A percentile compares a stretch with the other conserved stretches of the same genome.
Conservation (phyloP, 2,797 vertebrate genomes). For the Esox masquinongy region DNA sequence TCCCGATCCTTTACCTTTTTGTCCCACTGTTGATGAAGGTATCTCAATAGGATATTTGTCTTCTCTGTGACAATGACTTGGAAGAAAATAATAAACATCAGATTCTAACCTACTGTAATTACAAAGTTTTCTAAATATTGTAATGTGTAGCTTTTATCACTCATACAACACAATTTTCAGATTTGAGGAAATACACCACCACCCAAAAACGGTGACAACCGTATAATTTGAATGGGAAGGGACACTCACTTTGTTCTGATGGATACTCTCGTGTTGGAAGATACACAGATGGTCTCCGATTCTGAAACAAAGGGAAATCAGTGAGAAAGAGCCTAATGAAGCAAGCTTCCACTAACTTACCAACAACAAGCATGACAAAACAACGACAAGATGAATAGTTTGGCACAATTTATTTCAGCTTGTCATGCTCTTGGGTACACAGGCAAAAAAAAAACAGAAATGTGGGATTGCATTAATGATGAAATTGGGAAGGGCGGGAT, state of each 20-base stretch:
- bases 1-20: conserved; percentile 83
- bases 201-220: neutral
- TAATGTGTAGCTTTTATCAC: neutral
- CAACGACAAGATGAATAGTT: neutral
- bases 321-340: neutral
- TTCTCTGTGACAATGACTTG: conserved; percentile 97
- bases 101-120: neutral
- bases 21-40: conserved; percentile 95
- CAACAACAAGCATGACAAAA: neutral
- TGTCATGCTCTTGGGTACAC: neutral
- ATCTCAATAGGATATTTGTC: conserved; percentile 92
- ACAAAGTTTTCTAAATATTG: neutral
- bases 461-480: neutral
- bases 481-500: neutral
- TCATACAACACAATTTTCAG: neutral
- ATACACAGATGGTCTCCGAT: conserved; percentile 91
- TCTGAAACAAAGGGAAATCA: conserved; percentile 70
- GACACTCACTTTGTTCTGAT: conserved; percentile 90
- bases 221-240: neutral
- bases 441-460: neutral
- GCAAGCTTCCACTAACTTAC: neutral
- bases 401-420: neutral
- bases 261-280: conserved; percentile 92
- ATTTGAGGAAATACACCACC: neutral
- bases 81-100: conserved; percentile 17